These are phyloP conservation scores for Drosophila koepferae DNA, from an alignment of 2,888 invertebrate genomes.

Conservation along the genomic window DNA sequence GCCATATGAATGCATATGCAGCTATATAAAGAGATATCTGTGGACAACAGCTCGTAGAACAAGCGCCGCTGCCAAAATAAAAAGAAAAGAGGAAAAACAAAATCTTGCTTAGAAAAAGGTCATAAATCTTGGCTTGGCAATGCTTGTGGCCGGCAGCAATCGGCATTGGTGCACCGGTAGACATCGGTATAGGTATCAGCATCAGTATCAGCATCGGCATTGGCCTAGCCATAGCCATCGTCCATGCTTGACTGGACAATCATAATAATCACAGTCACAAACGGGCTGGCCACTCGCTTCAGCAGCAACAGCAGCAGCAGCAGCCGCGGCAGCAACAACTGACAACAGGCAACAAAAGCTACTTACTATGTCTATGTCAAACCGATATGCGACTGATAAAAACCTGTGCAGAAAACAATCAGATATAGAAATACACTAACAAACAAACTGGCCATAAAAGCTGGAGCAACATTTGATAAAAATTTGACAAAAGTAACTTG, in stretches of 20 bases:
- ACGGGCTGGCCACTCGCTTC: slow-evolving; percentile 45
- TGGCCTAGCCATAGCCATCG: slow-evolving; percentile 50
- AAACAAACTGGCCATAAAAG: not conserved
- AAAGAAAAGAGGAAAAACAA: not conserved
- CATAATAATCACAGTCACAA: slow-evolving; percentile 79
- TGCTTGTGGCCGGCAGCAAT: slow-evolving; percentile 55
- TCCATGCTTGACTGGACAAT: slow-evolving; percentile 81
- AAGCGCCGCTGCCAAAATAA: slow-evolving; percentile 64
- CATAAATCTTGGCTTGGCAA: slow-evolving; percentile 70
- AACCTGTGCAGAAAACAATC: slow-evolving; percentile 72
- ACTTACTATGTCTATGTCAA: slow-evolving; percentile 79
- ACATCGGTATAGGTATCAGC: slow-evolving; percentile 36
- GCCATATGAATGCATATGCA: slow-evolving; percentile 42
- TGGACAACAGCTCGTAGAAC: slow-evolving; percentile 67
- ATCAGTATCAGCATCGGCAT: slow-evolving; percentile 42
- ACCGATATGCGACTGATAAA: slow-evolving; percentile 78
- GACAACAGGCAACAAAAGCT: slow-evolving; percentile 76
- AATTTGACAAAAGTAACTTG: not conserved
- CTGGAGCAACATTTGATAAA: not conserved
- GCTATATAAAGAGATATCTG: slow-evolving; percentile 51
- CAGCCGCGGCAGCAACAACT: slow-evolving; percentile 42
- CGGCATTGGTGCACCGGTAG: slow-evolving; percentile 24
- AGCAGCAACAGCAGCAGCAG: slow-evolving; percentile 41
- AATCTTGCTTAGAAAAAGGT: slow-evolving; percentile 68
- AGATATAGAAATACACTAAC: slow-evolving; percentile 62